A percentile compares a stretch with the other conserved stretches of the same genome.
Evolutionary conservation across 2,888 invertebrate species (phyloP).

Genomic region (Hirtodrosophila trivittata): DNA sequence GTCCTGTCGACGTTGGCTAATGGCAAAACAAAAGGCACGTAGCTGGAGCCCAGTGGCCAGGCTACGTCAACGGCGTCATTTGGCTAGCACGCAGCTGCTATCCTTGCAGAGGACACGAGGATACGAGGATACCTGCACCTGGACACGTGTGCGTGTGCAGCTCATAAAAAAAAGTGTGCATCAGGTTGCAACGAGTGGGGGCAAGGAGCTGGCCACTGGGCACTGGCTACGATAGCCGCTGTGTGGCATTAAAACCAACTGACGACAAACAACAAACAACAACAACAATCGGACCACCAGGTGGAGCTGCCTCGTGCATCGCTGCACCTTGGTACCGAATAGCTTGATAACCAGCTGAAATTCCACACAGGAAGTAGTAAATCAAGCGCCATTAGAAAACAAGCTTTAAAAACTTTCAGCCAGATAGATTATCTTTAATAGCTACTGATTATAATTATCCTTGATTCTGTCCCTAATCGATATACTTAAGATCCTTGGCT

Average conservation of each 20-base stretch:
- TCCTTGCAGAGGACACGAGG: constrained; percentile 19
- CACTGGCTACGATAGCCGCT: constrained; percentile 28
- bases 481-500: no score
- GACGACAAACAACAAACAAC: constrained; percentile 66
- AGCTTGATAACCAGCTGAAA: background rate
- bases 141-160: constrained; percentile 72
- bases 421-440: no score
- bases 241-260: constrained; percentile 75
- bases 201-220: constrained; percentile 8
- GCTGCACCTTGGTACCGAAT: constrained; percentile 43
- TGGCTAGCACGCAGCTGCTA: constrained; percentile 47
- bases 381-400: background rate
- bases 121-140: constrained; percentile 19
- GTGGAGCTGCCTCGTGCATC: constrained; percentile 38
- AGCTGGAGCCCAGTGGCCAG: constrained; percentile 26
- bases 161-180: constrained; percentile 74
- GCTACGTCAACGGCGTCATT: constrained; percentile 32
- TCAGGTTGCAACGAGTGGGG: constrained; percentile 61
- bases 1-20: constrained; percentile 59
- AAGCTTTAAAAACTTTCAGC: background rate
- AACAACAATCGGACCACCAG: constrained; percentile 58
- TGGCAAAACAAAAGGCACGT: constrained; percentile 75
- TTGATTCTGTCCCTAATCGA: no score
- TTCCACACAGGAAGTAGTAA: background rate
- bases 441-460: no score